Conservation (phyloP, 2,113 vertebrate species). For the Spizaetus ornatus region DNA sequence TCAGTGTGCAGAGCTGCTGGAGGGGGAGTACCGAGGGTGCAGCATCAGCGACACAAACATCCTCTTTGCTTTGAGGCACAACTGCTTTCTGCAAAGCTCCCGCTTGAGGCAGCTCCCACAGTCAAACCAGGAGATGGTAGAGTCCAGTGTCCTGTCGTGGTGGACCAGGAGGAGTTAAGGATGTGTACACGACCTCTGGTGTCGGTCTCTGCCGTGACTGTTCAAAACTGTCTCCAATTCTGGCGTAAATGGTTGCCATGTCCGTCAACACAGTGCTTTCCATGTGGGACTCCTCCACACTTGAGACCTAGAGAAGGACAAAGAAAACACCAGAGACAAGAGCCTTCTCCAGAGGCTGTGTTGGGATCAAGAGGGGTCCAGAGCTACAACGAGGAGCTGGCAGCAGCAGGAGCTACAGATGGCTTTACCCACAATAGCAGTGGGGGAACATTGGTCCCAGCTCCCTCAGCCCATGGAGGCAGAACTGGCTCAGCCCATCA, state of each 20-base stretch:
- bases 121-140: background rate
- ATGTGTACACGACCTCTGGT: fast-evolving
- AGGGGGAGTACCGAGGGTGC: background rate
- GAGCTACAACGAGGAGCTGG: background rate
- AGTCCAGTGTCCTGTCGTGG: fast-evolving
- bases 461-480: no score
- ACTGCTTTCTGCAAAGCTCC: background rate
- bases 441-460: background rate
- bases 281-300: fast-evolving
- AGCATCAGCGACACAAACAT: background rate
- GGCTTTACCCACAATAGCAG: fast-evolving
- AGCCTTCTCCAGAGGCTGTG: background rate
- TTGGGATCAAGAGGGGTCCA: background rate
- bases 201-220: fast-evolving
- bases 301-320: background rate
- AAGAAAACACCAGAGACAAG: background rate
- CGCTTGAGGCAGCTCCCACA: background rate
- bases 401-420: background rate
- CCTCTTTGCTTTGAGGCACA: background rate
- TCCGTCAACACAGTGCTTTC: fast-evolving
- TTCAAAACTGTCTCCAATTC: fast-evolving
- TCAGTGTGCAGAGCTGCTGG: background rate
- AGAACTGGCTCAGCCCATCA: background rate
- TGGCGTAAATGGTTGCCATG: fast-evolving
- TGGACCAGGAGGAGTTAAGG: fast-evolving